These are phyloP conservation scores for Chloroceryle aenea DNA, from an alignment of 2,113 vertebrate species.

Conservation along the genomic window DNA sequence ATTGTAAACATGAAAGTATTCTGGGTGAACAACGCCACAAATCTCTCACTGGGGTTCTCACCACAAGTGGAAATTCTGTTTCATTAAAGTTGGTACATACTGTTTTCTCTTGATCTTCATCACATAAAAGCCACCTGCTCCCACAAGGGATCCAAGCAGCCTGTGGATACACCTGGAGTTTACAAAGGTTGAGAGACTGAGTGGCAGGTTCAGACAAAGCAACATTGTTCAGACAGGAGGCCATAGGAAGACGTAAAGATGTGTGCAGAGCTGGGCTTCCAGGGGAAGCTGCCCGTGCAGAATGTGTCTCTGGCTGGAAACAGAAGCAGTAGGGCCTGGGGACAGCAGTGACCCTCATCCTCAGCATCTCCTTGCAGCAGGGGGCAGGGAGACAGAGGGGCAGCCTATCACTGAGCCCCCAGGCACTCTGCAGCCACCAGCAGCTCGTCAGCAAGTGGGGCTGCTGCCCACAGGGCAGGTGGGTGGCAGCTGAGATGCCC, in stretches of 20 bases:
- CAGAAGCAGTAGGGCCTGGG: neutral
- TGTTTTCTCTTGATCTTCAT: neutral
- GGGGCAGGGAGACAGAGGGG: neutral
- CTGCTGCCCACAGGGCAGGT: neutral
- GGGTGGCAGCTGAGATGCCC: neutral
- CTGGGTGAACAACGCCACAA: conserved; percentile 22
- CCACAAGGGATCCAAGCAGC: neutral
- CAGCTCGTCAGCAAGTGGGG: neutral
- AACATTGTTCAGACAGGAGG: neutral
- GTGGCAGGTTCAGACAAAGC: neutral
- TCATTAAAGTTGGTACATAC: conserved; percentile 26
- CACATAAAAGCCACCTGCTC: neutral
- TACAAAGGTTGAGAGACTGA: neutral
- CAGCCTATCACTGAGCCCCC: neutral
- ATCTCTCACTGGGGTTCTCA: conserved; percentile 2
- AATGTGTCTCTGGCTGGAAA: neutral
- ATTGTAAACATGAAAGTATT: neutral
- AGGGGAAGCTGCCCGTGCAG: neutral
- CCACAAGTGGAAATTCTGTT: conserved; percentile 52
- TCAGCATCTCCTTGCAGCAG: accelerated
- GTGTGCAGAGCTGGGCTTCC: accelerated
- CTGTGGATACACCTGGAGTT: neutral
- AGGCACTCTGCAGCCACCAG: accelerated
- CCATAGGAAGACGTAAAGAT: neutral
- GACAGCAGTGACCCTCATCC: neutral